Conservation (phyloP, 2,797 vertebrate species). For the Hemibagrus guttatus region DNA sequence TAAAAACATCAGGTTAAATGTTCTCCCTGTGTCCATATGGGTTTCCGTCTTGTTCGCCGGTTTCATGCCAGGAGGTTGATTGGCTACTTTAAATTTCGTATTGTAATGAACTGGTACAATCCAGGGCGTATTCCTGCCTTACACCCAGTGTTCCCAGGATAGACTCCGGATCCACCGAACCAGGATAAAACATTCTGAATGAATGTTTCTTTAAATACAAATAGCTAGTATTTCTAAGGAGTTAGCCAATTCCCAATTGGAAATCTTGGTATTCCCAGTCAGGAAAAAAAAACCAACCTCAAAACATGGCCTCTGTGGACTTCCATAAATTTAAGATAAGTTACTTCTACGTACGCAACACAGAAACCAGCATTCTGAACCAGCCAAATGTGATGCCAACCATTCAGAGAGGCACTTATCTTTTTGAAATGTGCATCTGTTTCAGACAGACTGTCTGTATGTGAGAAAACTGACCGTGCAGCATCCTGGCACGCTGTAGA, state of each 20-base stretch:
- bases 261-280: neutral
- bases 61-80: neutral
- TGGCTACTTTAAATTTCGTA: neutral
- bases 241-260: neutral
- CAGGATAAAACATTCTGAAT: neutral
- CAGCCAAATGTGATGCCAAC: conserved; percentile 78
- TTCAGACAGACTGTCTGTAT: conserved; percentile 53
- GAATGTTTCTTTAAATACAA: neutral
- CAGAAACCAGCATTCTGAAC: conserved; percentile 81
- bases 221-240: neutral
- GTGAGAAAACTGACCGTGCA: conserved; percentile 22
- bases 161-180: neutral
- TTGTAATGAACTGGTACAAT: neutral
- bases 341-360: conserved; percentile 66
- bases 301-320: conserved; percentile 13
- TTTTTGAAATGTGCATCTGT: conserved; percentile 49
- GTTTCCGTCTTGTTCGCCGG: neutral
- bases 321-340: conserved; percentile 56
- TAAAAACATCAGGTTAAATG: neutral
- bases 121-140: neutral
- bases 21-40: neutral
- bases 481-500: conserved; percentile 24
- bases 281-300: neutral
- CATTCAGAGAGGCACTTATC: conserved; percentile 64
- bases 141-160: neutral